Base-by-base conservation (phyloP, 2,113 vertebrate genomes). In the Ariopsis seemanni region DNA sequence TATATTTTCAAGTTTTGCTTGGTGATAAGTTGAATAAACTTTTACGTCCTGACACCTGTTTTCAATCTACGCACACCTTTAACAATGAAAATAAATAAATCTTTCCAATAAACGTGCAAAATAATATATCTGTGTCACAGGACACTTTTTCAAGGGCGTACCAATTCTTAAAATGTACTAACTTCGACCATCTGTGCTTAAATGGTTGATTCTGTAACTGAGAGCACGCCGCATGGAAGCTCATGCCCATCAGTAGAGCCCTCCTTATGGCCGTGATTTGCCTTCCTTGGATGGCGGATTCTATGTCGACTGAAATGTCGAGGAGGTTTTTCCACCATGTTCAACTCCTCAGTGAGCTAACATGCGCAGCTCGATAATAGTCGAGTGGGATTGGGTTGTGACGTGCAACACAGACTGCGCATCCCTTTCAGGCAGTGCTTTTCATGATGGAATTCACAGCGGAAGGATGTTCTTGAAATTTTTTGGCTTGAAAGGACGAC, bases 1-100 rank as follows among this genome's bases (percentile, higher is more conserved):
- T 91, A 91, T 86, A 91, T 93, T 87, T 83, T 85, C 63, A 90
- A 80, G 65, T 67, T 74, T 77, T 82, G 60, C 79, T 57, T 88
- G 86, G 85, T 63, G 53, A 58, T 30, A 12, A 67, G 14, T 82
- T 85, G 10, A 67, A 65, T 69, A 27, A 67, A 14, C 20, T 22
- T 62, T 20, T 22, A 22, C 60, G 27, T 67, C n/a, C 65, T n/a
- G 12, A 48, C 80, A 65, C 2, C 62, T n/a, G 4, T 63, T 63
- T 63, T 63, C 22, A 63, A 63, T 18, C 17, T 58, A 18, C 3
- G 10, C 57, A 58, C 57, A 18, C 7, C 57, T 0, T 58, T 7
- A 62, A 58, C 57, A 58, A 58, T 5, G 14, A 57, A 57, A 14
- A 57, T 42, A 17, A 58, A 62, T 22, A 20, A 22, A 55, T 10